Percentiles rank a stretch among this genome's conserved stretches.
phyloP scores from a whole-genome alignment of 1,140 invertebrate genomes.

The Rhyacophila brunnea region DNA sequence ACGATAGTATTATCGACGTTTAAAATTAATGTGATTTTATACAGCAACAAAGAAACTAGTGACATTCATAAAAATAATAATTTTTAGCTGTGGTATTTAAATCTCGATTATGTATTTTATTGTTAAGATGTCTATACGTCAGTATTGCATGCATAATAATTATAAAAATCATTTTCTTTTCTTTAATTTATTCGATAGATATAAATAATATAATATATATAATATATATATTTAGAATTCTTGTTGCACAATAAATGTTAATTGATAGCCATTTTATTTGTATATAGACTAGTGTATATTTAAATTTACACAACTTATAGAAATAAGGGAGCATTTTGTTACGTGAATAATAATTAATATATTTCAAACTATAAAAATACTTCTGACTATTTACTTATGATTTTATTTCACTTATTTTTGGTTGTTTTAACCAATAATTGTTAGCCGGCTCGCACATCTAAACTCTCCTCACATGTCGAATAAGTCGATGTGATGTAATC shows the following conservation, averaged over 20 bases:
- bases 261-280: conserved; percentile 33
- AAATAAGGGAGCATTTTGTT: conserved; percentile 6
- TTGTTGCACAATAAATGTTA: conserved; percentile 35
- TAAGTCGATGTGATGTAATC: no score
- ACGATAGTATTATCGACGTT: conserved; percentile 80
- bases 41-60: conserved; percentile 11
- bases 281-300: conserved; percentile 27
- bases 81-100: conserved; percentile 28
- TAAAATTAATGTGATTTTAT: conserved; percentile 48
- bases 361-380: no score
- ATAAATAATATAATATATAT: conserved; percentile 12
- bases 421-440: no score
- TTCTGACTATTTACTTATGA: no score
- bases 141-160: conserved; percentile 1
- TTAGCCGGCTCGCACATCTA: no score
- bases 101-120: conserved; percentile 20
- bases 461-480: no score
- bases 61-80: conserved; percentile 15
- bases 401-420: no score
- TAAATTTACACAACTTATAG: conserved; percentile 18
- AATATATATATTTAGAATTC: conserved; percentile 21
- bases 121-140: conserved; percentile 7
- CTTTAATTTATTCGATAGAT: conserved; percentile 28
- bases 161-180: conserved; percentile 21
- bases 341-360: no score